phyloP scores from a whole-genome alignment of 2,113 vertebrate species.

The Lota lota region DNA sequence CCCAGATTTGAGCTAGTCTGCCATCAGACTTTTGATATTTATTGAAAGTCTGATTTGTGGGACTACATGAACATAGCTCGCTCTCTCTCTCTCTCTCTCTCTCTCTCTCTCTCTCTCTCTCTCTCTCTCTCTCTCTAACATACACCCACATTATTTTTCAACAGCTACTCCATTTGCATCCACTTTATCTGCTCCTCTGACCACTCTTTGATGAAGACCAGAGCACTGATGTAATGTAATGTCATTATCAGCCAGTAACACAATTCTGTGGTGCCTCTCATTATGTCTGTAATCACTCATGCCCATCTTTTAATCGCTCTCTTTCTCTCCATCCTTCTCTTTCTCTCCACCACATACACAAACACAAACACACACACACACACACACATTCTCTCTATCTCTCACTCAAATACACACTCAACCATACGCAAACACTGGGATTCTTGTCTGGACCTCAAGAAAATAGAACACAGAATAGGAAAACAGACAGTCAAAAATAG shows the following conservation, averaged over 20 bases:
- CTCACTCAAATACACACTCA: too few relatives aligned
- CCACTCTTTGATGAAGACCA: slow-evolving; percentile 56
- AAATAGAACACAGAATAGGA: slow-evolving; percentile 38
- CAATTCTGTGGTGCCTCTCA: slow-evolving; percentile 57
- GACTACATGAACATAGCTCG: too few relatives aligned
- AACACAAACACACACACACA: background rate
- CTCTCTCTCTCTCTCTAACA: background rate
- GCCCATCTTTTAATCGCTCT: slow-evolving; percentile 25
- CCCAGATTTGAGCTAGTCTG: too few relatives aligned
- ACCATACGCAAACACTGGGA: slow-evolving; percentile 7
- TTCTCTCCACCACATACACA: background rate
- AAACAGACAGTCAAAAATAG: slow-evolving; percentile 39
- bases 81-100: background rate
- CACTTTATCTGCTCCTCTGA: slow-evolving; percentile 1
- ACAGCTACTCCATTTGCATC: slow-evolving; percentile 11
- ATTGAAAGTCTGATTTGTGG: background rate
- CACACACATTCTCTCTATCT: background rate
- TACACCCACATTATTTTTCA: slow-evolving; percentile 12
- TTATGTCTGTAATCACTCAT: slow-evolving; percentile 58
- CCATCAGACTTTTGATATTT: slow-evolving; percentile 12
- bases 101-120: background rate
- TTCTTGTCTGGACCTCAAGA: slow-evolving; percentile 32
- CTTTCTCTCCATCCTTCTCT: too few relatives aligned
- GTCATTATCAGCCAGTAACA: slow-evolving; percentile 55
- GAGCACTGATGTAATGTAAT: slow-evolving; percentile 47